Conservation (phyloP, 2,113 vertebrate genomes). For the Leptosomus discolor region DNA sequence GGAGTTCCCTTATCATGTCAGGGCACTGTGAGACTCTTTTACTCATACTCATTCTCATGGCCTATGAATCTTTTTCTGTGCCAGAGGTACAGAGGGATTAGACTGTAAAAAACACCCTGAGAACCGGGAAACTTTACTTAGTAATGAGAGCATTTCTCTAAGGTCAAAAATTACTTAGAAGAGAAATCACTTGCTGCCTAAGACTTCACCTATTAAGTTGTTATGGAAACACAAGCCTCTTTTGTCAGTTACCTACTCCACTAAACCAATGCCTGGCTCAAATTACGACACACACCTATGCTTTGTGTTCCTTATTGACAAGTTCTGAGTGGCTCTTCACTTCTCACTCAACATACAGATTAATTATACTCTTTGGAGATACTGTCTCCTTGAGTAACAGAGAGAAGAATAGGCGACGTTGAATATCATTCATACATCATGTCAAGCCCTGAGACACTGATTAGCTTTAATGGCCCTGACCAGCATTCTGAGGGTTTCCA, state of each 20-base stretch:
- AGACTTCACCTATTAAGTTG: not conserved
- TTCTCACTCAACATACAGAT: not conserved
- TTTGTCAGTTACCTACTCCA: not conserved
- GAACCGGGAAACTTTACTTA: not conserved
- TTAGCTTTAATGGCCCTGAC: not conserved
- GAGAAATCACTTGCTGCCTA: not conserved
- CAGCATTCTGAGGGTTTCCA: not conserved
- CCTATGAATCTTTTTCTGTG: not conserved
- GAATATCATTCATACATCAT: not conserved
- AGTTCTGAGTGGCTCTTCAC: not conserved
- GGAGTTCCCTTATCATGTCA: not conserved
- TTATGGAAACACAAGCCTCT: not conserved
- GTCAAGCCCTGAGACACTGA: not conserved
- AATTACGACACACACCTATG: rapidly evolving
- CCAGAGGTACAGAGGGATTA: not conserved
- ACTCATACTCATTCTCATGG: not conserved
- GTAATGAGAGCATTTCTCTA: not conserved
- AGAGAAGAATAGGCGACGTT: not conserved
- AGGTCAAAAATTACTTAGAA: not conserved
- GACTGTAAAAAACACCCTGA: not conserved
- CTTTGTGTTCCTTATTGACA: not conserved
- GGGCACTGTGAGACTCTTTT: not conserved
- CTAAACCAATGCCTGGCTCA: not conserved
- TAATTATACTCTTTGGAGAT: not conserved
- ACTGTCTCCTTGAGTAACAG: not conserved